Conservation (phyloP, 2,888 invertebrate species). For the Opisthograptis luteolata region DNA sequence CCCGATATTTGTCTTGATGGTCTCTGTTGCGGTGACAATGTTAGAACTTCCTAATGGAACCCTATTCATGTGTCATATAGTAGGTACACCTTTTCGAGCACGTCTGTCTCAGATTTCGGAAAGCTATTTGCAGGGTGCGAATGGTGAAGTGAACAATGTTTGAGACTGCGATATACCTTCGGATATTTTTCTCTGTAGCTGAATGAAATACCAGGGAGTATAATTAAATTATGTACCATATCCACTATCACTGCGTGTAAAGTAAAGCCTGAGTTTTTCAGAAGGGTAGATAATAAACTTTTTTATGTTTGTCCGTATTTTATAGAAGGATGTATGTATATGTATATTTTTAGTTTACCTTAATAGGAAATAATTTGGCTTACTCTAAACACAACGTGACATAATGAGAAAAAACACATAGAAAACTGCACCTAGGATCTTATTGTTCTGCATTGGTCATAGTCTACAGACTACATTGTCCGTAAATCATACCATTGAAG, state of each 20-base stretch:
- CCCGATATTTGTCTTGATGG: conserved; percentile 58
- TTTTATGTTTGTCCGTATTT: neutral
- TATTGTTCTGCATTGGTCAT: no score
- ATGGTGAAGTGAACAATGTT: conserved; percentile 17
- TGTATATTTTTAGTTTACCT: no score
- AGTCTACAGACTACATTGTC: no score
- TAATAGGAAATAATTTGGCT: no score
- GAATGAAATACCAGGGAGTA: conserved; percentile 6
- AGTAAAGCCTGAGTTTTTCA: neutral
- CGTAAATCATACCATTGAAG: no score
- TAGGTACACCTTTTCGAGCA: conserved; percentile 16
- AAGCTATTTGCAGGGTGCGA: conserved; percentile 13
- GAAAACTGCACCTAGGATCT: no score
- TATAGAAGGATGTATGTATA: no score
- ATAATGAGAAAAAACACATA: no score
- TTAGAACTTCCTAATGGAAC: conserved; percentile 26
- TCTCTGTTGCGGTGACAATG: conserved; percentile 46
- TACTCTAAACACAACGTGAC: no score
- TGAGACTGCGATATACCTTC: conserved; percentile 5
- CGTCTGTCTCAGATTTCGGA: conserved; percentile 16
- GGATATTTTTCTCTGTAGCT: conserved; percentile 2
- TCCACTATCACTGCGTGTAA: conserved; percentile 1
- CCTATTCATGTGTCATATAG: conserved; percentile 14
- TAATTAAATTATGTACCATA: conserved; percentile 3
- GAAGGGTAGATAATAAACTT: neutral